A percentile compares a stretch with the other conserved stretches of the same genome.
These are phyloP conservation scores for Tenthredo notha DNA, from an alignment of 2,888 invertebrate species.

Conservation along the genomic window DNA sequence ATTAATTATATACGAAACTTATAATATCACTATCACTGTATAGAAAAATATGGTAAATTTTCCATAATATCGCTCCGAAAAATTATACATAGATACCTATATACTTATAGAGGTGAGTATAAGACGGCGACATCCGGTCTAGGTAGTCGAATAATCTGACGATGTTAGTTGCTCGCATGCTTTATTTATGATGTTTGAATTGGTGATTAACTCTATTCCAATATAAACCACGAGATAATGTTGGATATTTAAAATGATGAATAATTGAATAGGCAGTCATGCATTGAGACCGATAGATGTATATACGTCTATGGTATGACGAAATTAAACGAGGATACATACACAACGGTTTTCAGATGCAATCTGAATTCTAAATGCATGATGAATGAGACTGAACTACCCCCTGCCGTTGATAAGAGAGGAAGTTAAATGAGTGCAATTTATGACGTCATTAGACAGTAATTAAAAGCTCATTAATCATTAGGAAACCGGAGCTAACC, in stretches of 20 bases:
- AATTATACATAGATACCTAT: not conserved
- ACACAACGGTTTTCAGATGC: not conserved
- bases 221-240: not conserved
- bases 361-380: not conserved
- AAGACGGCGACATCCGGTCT: not conserved
- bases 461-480: constrained; percentile 70
- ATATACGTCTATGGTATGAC: not conserved
- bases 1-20: no score
- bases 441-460: constrained; percentile 63
- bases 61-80: not conserved
- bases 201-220: not conserved
- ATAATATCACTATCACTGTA: not conserved
- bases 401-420: constrained; percentile 10
- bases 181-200: not conserved
- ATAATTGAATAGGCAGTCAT: not conserved
- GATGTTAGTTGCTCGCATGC: not conserved
- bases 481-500: constrained; percentile 24
- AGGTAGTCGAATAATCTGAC: not conserved
- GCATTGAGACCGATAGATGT: not conserved
- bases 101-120: not conserved
- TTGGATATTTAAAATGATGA: not conserved
- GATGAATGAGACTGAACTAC: constrained; percentile 16
- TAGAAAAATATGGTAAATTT: not conserved
- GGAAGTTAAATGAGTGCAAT: constrained; percentile 59
- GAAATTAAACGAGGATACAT: not conserved